Conservation (phyloP, 2,888 invertebrate species). For the Drosophila merina region DNA sequence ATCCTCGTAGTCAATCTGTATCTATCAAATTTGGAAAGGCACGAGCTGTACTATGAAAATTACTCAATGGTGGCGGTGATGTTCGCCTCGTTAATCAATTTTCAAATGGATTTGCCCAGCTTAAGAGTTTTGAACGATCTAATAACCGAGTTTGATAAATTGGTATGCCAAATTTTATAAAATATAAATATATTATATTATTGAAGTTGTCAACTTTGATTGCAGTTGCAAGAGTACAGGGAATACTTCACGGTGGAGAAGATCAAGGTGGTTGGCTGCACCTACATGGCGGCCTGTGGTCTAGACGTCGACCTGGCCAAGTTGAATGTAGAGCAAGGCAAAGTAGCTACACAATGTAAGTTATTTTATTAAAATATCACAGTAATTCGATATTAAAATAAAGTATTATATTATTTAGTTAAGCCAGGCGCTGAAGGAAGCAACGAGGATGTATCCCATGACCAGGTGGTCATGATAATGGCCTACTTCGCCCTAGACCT, state of each 20-base stretch:
- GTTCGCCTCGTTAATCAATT: conserved; percentile 96
- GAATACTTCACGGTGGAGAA: conserved; percentile 92
- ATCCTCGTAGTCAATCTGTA: conserved; percentile 31
- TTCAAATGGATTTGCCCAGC: conserved; percentile 87
- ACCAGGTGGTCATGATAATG: conserved; percentile 87
- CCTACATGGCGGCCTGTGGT: conserved; percentile 98
- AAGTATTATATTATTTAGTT: too few species aligned
- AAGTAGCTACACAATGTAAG: background rate
- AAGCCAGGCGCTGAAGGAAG: too few species aligned
- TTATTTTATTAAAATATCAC: background rate
- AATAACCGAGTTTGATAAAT: conserved; percentile 95
- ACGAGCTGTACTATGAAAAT: conserved; percentile 93
- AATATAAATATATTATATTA: too few species aligned
- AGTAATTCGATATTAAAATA: background rate
- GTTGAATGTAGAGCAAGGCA: background rate
- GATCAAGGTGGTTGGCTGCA: conserved; percentile 97
- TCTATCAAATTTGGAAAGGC: conserved; percentile 87
- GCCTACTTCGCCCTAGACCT: conserved; percentile 84
- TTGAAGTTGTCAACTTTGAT: background rate
- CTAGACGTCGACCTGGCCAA: conserved; percentile 85
- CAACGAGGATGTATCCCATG: too few species aligned
- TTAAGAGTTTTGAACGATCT: conserved; percentile 93
- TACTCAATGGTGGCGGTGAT: conserved; percentile 96
- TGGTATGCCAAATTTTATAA: conserved; percentile 82
- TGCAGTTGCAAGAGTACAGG: conserved; percentile 86